Conservation (phyloP, 2,113 vertebrate genomes). For the Typhlomys cinereus region DNA sequence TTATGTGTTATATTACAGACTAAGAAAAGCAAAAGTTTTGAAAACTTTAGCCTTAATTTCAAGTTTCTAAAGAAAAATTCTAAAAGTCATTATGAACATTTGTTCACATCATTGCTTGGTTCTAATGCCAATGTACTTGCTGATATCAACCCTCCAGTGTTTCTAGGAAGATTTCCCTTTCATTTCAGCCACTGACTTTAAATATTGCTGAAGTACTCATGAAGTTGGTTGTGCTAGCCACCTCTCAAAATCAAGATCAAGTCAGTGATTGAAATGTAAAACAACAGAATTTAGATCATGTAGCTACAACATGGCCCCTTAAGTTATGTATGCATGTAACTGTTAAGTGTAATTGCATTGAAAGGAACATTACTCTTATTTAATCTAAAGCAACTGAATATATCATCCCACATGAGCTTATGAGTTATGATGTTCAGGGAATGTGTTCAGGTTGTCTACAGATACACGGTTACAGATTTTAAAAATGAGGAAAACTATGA, state of each 20-base stretch:
- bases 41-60: conserved; percentile 33
- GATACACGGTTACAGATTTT: conserved; percentile 57
- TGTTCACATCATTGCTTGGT: too few relatives aligned
- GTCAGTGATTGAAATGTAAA: conserved; percentile 74
- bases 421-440: conserved; percentile 70
- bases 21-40: background rate
- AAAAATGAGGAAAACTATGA: background rate
- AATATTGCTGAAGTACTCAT: background rate
- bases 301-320: conserved; percentile 76
- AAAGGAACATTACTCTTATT: conserved; percentile 86
- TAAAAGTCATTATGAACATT: conserved; percentile 43
- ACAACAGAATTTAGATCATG: conserved; percentile 68
- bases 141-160: background rate
- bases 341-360: conserved; percentile 84
- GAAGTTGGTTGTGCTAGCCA: background rate
- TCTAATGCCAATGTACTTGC: background rate
- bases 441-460: conserved; percentile 75
- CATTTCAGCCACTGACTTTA: conserved; percentile 47
- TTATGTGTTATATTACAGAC: conserved; percentile 46
- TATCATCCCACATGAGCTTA: conserved; percentile 70
- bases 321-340: conserved; percentile 75
- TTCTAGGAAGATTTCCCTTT: conserved; percentile 17
- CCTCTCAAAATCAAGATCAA: conserved; percentile 73
- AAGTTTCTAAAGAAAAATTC: conserved; percentile 31
- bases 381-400: conserved; percentile 86